Base-by-base conservation (phyloP, 1,140 invertebrate genomes). In the Ladona fulva region DNA sequence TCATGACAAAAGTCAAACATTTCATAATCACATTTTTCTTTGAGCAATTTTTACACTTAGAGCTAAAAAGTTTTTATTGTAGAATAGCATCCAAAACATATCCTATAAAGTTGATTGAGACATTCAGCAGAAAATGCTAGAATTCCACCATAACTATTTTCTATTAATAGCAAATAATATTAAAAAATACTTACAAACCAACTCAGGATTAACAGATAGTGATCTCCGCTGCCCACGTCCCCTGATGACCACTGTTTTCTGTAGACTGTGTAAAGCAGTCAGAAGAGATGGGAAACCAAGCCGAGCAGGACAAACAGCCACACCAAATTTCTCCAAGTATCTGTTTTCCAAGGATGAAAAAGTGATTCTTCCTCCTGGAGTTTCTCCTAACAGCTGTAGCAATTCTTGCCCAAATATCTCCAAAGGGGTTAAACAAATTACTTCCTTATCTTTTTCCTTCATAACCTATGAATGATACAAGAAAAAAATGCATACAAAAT, bases 321-420 rank as follows among this genome's bases (percentile, higher is more conserved):
- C 83, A 10, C 89, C 89, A 81, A 86, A 90, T 22, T 87, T 82
- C 42, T 87, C 83, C 7, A 87, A 81, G 81, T 90, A 92, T 0
- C 86, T 83, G 14, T 80, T 81, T 79, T 90, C 89, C 79, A 92
- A 89, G 44, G 88, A 84, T 0, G 84, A 81, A 1, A 91, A 82
- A 16, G 84, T 82, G 75, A 92, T 82, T 75, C 85, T 84, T 6
- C 89, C 88, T 16, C 85, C 84, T 78, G 86, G 52, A 6, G 52
- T 83, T 78, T 85, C 84, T 79, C 88, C 85, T 78, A 92, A 83
- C 12, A 92, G 83, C 22, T 85, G 83, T 80, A 89, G 86, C 12
- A 90, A 82, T 80, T 91, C 86, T 75, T 88, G 86, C 0, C 89
- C 89, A 77, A 92, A 89, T 52, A 86, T 82, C 80, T 90, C 87